phyloP scores from a whole-genome alignment of 1,140 invertebrate genomes.

The Drosophila aff. region DNA sequence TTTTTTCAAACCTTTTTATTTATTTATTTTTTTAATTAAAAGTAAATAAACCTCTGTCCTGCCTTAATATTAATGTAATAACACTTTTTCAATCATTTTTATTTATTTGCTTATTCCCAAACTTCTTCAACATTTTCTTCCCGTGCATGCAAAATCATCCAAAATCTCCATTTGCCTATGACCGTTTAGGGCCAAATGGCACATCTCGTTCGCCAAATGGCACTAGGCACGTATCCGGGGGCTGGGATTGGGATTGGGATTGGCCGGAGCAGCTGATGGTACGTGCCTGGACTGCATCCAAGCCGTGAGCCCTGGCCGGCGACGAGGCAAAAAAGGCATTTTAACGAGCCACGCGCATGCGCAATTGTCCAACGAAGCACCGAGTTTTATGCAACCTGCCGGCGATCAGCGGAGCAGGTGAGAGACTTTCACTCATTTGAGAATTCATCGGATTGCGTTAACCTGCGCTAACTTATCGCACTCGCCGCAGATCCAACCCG shows the following conservation, averaged over 20 bases:
- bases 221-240: conserved; percentile 38
- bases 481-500: conserved; percentile 22
- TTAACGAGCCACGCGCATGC: conserved; percentile 81
- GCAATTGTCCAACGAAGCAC: conserved; percentile 77
- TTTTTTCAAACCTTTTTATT: too few species aligned
- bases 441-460: conserved; percentile 70
- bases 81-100: not conserved
- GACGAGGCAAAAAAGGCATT: conserved; percentile 22
- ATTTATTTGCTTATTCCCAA: not conserved
- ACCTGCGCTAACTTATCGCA: conserved; percentile 45
- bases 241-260: not conserved
- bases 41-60: too few species aligned
- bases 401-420: conserved; percentile 27
- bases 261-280: not conserved
- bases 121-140: not conserved
- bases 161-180: conserved; percentile 29
- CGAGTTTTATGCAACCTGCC: conserved; percentile 55
- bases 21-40: too few species aligned
- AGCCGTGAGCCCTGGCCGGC: conserved; percentile 7
- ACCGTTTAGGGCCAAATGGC: conserved; percentile 75
- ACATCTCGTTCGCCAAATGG: conserved; percentile 31
- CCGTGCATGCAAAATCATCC: conserved; percentile 15
- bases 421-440: conserved; percentile 78
- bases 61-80: not conserved
- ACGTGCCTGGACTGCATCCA: conserved; percentile 71